Conservation (phyloP, 2,797 vertebrate species). For the Salmo trutta region DNA sequence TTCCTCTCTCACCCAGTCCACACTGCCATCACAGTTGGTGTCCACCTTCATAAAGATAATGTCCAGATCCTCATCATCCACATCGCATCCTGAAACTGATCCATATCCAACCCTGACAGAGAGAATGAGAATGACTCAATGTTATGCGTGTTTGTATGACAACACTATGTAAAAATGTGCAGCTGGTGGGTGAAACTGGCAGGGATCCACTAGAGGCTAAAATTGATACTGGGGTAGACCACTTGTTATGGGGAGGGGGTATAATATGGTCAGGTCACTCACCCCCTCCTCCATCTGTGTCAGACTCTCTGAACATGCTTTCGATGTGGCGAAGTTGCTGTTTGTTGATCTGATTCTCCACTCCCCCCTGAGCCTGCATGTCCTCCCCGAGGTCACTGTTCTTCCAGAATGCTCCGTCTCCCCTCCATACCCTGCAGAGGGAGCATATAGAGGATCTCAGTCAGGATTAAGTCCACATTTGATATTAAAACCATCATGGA, state of each 20-base stretch:
- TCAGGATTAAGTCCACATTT: too few relatives aligned
- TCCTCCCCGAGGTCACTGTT: not conserved
- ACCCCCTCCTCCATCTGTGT: not conserved
- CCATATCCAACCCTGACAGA: slow-evolving; percentile 41
- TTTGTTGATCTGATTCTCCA: slow-evolving; percentile 9
- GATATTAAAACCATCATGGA: too few relatives aligned
- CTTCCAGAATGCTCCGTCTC: not conserved
- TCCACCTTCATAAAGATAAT: slow-evolving; percentile 61
- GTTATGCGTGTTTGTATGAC: too few relatives aligned
- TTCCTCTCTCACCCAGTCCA: slow-evolving; percentile 56
- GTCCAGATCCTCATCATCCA: slow-evolving; percentile 44
- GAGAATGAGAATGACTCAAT: not conserved
- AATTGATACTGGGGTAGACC: too few relatives aligned
- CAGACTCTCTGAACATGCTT: slow-evolving; percentile 6
- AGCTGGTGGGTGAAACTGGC: too few relatives aligned
- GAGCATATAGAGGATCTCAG: not conserved
- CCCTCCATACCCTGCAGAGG: not conserved
- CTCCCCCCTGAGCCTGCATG: not conserved
- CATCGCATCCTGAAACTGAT: slow-evolving; percentile 48
- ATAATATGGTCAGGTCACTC: not conserved
- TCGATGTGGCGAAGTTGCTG: slow-evolving; percentile 2
- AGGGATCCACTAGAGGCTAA: too few relatives aligned
- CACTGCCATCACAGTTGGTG: slow-evolving; percentile 50
- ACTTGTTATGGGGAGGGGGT: too few relatives aligned
- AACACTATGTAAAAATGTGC: too few relatives aligned